These are phyloP conservation scores for Serinus canaria DNA, from an alignment of 2,113 vertebrate genomes.

Conservation along the genomic window DNA sequence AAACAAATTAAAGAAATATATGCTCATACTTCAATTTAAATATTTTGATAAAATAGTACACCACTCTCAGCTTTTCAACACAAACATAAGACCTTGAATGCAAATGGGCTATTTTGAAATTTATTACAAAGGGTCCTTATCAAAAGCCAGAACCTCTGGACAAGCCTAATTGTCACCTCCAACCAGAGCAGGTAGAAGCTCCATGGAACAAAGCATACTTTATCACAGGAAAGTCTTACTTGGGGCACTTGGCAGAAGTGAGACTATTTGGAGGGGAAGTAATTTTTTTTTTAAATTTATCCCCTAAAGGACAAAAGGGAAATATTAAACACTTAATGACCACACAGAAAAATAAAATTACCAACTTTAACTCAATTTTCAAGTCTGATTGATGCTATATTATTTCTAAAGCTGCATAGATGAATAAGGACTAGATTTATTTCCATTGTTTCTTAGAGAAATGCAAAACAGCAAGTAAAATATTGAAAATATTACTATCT, in stretches of 20 bases:
- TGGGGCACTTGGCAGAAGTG: background rate
- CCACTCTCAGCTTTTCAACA: accelerated
- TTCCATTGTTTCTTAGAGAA: background rate
- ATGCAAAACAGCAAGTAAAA: background rate
- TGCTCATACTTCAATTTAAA: background rate
- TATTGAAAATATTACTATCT: background rate
- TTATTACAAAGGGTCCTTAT: background rate
- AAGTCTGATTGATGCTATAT: background rate
- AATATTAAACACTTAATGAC: constrained; percentile 23
- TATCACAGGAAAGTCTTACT: background rate
- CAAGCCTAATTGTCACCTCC: background rate
- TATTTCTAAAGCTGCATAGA: background rate
- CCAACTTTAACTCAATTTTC: background rate
- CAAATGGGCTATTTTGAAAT: background rate
- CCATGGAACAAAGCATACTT: background rate
- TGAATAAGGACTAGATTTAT: background rate
- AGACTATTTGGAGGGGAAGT: background rate
- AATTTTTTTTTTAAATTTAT: background rate
- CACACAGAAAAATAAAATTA: background rate
- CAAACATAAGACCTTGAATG: background rate
- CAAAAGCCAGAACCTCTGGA: background rate
- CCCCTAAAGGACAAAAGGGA: background rate
- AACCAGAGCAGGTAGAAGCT: background rate
- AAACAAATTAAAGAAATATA: background rate
- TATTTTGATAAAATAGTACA: background rate